phyloP scores from a whole-genome alignment of 2,113 vertebrate genomes.

The Tachysurus fulvidraco region DNA sequence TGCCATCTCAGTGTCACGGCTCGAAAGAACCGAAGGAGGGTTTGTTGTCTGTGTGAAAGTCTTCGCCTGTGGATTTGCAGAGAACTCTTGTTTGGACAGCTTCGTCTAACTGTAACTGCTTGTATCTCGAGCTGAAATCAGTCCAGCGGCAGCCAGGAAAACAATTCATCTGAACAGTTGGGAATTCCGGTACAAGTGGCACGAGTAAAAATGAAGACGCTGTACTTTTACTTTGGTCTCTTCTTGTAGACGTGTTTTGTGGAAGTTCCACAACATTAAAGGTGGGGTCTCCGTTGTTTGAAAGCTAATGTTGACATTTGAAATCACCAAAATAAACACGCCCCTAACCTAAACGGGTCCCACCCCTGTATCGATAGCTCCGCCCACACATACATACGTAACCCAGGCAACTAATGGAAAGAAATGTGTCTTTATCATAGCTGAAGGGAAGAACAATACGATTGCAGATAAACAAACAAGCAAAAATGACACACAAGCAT shows the following conservation, averaged over 20 bases:
- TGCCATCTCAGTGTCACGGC: background rate
- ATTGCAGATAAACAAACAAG: too few species aligned
- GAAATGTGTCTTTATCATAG: too few species aligned
- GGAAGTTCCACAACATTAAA: background rate
- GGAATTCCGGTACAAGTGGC: background rate
- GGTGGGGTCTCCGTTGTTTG: too few species aligned
- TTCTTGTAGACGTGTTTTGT: background rate
- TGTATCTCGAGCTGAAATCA: background rate
- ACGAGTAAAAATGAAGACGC: background rate
- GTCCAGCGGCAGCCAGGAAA: background rate
- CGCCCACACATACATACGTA: too few species aligned
- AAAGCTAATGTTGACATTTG: too few species aligned
- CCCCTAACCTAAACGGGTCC: too few species aligned
- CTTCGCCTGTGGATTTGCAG: background rate
- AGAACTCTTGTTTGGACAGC: conserved; percentile 7
- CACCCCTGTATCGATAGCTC: too few species aligned
- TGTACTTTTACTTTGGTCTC: background rate
- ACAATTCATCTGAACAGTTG: background rate
- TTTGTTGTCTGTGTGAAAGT: background rate
- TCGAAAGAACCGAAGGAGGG: background rate
- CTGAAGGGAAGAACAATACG: too few species aligned
- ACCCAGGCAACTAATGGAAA: too few species aligned
- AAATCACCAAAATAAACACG: too few species aligned
- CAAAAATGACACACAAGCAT: too few species aligned
- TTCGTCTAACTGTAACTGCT: background rate